phyloP scores from a whole-genome alignment of 2,113 vertebrate genomes.

The Oplegnathus fasciatus region DNA sequence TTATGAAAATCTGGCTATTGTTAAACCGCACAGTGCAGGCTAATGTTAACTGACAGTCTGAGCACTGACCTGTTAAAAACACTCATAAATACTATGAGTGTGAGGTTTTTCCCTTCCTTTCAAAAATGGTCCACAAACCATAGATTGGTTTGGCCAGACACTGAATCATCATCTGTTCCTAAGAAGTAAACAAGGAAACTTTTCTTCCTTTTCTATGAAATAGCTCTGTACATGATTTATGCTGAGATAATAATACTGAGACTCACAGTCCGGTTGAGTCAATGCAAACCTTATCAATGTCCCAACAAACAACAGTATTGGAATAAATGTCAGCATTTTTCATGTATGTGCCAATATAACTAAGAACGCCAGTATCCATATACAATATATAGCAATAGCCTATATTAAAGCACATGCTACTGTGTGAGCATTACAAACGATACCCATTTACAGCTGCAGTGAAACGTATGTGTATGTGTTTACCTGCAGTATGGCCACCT shows the following conservation, averaged over 20 bases:
- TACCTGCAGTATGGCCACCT: slow-evolving; percentile 89
- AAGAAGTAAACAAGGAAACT: not conserved
- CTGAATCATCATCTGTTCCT: not conserved
- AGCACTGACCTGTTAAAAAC: not conserved
- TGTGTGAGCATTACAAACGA: not conserved
- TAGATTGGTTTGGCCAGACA: not conserved
- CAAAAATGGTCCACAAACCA: not conserved
- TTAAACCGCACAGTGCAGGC: not conserved
- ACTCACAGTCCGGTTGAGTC: too few species aligned
- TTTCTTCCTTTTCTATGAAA: not conserved
- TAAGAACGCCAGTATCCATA: not conserved
- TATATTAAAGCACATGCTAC: not conserved
- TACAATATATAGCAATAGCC: not conserved
- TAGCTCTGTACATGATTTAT: not conserved
- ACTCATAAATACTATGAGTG: not conserved
- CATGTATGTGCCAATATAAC: not conserved
- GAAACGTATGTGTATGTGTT: not conserved
- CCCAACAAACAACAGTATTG: too few species aligned
- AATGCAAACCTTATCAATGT: too few species aligned
- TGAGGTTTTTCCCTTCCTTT: not conserved
- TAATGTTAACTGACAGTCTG: not conserved
- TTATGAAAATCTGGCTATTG: not conserved
- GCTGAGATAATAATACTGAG: too few species aligned
- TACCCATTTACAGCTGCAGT: not conserved
- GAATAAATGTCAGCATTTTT: not conserved